These are phyloP conservation scores for Anoura caudifer DNA, from an alignment of 2,113 vertebrate species.

Conservation along the genomic window DNA sequence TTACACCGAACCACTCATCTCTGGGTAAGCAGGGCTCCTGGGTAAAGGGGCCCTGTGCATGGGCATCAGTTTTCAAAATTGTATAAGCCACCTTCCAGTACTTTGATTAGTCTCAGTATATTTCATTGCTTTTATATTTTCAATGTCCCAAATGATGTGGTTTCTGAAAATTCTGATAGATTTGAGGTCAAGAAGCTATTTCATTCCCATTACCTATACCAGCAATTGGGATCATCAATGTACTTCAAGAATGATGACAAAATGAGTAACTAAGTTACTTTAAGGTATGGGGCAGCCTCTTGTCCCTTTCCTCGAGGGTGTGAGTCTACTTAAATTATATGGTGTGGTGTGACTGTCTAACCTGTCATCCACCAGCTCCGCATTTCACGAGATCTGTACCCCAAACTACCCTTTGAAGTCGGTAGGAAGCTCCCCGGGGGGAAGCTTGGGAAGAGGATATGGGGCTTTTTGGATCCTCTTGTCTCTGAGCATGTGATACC, in stretches of 20 bases:
- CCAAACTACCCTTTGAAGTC: neutral
- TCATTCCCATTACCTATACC: neutral
- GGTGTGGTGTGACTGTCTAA: neutral
- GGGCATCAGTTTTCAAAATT: neutral
- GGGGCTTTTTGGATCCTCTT: neutral
- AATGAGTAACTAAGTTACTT: neutral
- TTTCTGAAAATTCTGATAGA: slow-evolving; percentile 25
- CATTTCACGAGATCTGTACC: neutral
- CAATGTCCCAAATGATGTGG: neutral
- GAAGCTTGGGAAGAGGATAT: neutral
- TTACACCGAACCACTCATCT: neutral
- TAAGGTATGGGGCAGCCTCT: neutral
- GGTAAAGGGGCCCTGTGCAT: no score
- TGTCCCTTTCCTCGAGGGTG: neutral
- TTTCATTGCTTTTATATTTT: neutral
- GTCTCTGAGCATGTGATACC: neutral
- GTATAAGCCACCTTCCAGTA: neutral
- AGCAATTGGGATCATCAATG: neutral
- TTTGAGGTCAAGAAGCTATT: neutral
- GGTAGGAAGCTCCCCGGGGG: neutral
- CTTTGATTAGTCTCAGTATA: neutral
- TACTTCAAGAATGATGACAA: neutral
- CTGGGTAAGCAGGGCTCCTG: neutral
- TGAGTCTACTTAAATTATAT: neutral
- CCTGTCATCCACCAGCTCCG: neutral